Evolutionary conservation across 2,797 vertebrate species (phyloP).

Genomic region (Ptychobarbus kaznakovi): DNA sequence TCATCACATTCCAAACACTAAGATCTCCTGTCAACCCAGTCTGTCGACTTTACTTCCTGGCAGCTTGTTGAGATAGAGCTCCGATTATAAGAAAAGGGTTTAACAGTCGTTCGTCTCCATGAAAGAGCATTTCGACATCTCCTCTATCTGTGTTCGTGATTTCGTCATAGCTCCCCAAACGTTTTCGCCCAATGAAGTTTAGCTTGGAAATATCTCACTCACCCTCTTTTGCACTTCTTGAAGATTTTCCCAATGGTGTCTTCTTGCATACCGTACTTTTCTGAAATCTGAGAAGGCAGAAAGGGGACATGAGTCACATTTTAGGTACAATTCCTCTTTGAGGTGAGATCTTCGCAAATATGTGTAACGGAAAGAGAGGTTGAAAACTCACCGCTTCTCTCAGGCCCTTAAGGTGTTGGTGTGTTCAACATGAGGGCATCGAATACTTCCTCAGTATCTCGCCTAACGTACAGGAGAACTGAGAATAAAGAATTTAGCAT

Average conservation of each 20-base stretch:
- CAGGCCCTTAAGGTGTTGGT: slow-evolving; percentile 89
- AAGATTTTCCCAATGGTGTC: slow-evolving; percentile 96
- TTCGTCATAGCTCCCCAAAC: background rate
- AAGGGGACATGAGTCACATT: slow-evolving; percentile 55
- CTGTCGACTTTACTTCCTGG: slow-evolving; percentile 61
- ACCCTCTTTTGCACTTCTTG: slow-evolving; percentile 99
- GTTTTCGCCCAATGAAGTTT: background rate
- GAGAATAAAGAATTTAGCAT: slow-evolving; percentile 20
- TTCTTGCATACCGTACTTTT: slow-evolving; percentile 93
- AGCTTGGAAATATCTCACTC: slow-evolving; percentile 68
- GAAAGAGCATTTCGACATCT: slow-evolving; percentile 28
- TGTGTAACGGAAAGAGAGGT: slow-evolving; percentile 26
- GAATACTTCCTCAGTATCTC: slow-evolving; percentile 90
- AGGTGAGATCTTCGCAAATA: slow-evolving; percentile 25
- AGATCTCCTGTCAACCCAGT: slow-evolving; percentile 67
- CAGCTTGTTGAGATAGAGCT: slow-evolving; percentile 44
- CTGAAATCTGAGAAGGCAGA: slow-evolving; percentile 87
- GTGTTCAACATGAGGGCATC: slow-evolving; percentile 95
- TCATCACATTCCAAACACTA: slow-evolving; percentile 72
- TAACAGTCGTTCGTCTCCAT: slow-evolving; percentile 21
- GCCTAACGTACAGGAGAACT: slow-evolving; percentile 94
- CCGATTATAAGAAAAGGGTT: slow-evolving; percentile 48
- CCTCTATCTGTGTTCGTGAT: slow-evolving; percentile 31
- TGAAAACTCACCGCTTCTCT: slow-evolving; percentile 86
- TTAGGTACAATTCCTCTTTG: slow-evolving; percentile 36